These are phyloP conservation scores for Meandrina meandrites DNA, from an alignment of 92 coral and sea anemone species.

Conservation along the genomic window DNA sequence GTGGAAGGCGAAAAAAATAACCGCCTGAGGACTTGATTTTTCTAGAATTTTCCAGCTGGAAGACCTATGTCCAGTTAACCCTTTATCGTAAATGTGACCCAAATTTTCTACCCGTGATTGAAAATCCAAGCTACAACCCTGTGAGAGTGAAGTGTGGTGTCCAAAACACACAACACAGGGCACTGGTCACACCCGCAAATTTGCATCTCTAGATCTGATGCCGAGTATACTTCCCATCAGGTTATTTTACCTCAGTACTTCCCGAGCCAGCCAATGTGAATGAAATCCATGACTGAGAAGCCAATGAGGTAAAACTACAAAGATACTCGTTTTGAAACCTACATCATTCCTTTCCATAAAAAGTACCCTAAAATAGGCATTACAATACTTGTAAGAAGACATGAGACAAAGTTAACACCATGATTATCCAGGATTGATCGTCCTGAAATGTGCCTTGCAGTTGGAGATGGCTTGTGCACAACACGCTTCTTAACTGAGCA, in stretches of 20 bases:
- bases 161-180: no score
- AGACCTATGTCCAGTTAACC: no score
- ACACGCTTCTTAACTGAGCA: constrained; percentile 80
- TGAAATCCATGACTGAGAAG: neutral
- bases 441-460: constrained; percentile 85
- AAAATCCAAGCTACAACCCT: no score
- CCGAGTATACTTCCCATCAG: no score
- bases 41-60: no score
- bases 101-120: no score
- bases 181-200: neutral
- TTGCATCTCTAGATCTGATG: neutral
- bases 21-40: no score
- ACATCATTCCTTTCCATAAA: constrained; percentile 72
- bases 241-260: no score
- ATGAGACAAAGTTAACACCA: constrained; percentile 85
- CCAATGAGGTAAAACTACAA: neutral
- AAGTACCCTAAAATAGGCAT: constrained; percentile 88
- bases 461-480: constrained; percentile 78
- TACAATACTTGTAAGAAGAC: constrained; percentile 71
- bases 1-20: no score
- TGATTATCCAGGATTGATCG: constrained; percentile 83
- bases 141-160: no score
- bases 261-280: neutral
- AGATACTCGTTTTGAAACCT: neutral
- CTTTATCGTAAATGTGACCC: no score